These are phyloP conservation scores for Nematopogon swammerdamellus DNA, from an alignment of 2,888 invertebrate species.

Conservation along the genomic window DNA sequence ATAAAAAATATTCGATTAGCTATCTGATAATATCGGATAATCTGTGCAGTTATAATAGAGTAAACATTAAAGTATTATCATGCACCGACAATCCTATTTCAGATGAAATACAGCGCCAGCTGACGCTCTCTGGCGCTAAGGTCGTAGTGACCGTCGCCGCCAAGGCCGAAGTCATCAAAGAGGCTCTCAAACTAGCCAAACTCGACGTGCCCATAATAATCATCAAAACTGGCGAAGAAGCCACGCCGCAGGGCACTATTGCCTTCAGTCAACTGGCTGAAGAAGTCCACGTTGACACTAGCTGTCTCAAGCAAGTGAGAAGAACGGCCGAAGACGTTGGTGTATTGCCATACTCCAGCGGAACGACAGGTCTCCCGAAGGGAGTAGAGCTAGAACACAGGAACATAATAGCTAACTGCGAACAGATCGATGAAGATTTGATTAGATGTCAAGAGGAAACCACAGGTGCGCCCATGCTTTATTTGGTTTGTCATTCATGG, in stretches of 20 bases:
- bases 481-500: too few relatives aligned
- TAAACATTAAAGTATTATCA: too few relatives aligned
- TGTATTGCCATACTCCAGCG: constrained; percentile 80
- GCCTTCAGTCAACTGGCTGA: constrained; percentile 62
- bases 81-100: too few relatives aligned
- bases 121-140: constrained; percentile 59
- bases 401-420: constrained; percentile 53
- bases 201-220: constrained; percentile 54
- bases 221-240: constrained; percentile 33
- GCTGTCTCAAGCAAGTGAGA: constrained; percentile 43
- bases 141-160: constrained; percentile 59
- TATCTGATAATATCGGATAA: too few relatives aligned
- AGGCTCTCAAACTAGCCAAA: constrained; percentile 47
- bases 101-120: constrained; percentile 72
- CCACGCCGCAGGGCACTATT: constrained; percentile 42
- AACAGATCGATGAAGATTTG: constrained; percentile 30
- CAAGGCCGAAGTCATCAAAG: constrained; percentile 37
- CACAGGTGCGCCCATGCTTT: constrained; percentile 32
- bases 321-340: constrained; percentile 56
- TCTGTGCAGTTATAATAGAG: too few relatives aligned
- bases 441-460: constrained; percentile 30
- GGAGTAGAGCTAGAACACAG: constrained; percentile 67
- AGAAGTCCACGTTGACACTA: constrained; percentile 51
- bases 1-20: too few relatives aligned
- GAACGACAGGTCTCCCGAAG: constrained; percentile 82